These are phyloP conservation scores for Diachrysia chrysitis DNA, from an alignment of 2,888 invertebrate species.

Conservation along the genomic window DNA sequence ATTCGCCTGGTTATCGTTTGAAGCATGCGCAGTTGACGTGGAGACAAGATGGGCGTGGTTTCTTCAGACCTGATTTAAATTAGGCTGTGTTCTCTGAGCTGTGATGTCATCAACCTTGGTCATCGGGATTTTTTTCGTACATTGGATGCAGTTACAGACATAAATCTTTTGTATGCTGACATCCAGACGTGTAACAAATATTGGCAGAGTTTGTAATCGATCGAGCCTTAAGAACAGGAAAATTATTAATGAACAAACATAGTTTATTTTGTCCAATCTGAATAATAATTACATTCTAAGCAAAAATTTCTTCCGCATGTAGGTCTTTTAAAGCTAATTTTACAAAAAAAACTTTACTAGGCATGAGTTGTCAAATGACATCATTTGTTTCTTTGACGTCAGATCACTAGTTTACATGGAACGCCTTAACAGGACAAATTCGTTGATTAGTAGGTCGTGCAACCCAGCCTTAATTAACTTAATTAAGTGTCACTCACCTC, in stretches of 20 bases:
- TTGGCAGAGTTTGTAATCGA: background rate
- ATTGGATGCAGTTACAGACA: background rate
- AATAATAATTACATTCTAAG: background rate
- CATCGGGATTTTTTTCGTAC: background rate
- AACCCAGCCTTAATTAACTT: slow-evolving; percentile 3
- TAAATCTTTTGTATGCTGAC: background rate
- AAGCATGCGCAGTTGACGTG: slow-evolving; percentile 58
- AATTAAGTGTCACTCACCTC: slow-evolving; percentile 37
- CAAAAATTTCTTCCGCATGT: background rate
- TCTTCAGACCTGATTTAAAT: slow-evolving; percentile 44
- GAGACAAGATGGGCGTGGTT: slow-evolving; percentile 40
- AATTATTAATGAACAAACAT: background rate
- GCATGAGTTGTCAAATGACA: background rate
- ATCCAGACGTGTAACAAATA: slow-evolving; percentile 1
- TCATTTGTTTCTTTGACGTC: background rate
- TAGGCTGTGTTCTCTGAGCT: slow-evolving; percentile 28
- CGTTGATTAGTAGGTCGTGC: slow-evolving; percentile 2
- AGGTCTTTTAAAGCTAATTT: too few relatives aligned
- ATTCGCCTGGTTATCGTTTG: slow-evolving; percentile 61
- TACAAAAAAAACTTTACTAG: background rate
- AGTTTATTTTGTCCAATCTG: background rate
- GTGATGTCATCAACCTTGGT: slow-evolving; percentile 37
- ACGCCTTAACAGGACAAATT: background rate
- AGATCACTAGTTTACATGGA: background rate
- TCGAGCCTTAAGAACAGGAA: background rate